Base-by-base conservation (phyloP, 2,113 vertebrate genomes). In the Eurypyga helias region DNA sequence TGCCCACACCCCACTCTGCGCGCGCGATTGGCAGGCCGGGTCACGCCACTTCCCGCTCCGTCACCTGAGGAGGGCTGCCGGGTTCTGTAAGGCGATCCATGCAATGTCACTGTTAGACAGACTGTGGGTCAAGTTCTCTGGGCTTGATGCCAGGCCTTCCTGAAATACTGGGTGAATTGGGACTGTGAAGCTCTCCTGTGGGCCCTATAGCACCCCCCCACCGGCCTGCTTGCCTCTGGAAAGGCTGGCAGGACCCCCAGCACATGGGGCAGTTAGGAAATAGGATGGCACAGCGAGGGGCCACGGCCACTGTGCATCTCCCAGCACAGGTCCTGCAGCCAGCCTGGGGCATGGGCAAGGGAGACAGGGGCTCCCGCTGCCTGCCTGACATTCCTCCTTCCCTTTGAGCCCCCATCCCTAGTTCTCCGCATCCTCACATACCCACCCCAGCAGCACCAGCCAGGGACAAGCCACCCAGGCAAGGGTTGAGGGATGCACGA, bases 401-500 rank as follows among this genome's bases (percentile, higher is more conserved):
- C 31, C 46, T 62, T 87, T 75, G 66, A 64, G 11, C 21, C 17
- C 51, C 7, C 3, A 17, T 17, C 8, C 41, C 25, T 38, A 73
- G 4, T 0, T 69, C 31, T 69, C 73, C 13, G 0, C 34, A 34
- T 55, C 45, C n/a, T 84, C 23, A 16, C 26, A 1, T 11, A 13
- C 48, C 45, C 13, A 31, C 7, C 15, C 60, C 58, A 29, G 90
- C 49, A 48, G 23, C 2, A 4, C 25, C 1, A 7, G 55, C 36
- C 4, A 14, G 66, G 38, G 34, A 14, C 2, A 5, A 36, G 45
- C 6, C 4, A 0, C 9, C 15, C 9, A 6, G 46, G 45, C 75
- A 64, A 64, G 4, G 16, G 25, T 34, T 48, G 41, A 33, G 25
- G 12, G 46, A 48, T 24, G 33, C 61, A 25, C 0, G 0, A 29